phyloP scores from a whole-genome alignment of 2,888 invertebrate genomes.

The Pristionchus mayeri region DNA sequence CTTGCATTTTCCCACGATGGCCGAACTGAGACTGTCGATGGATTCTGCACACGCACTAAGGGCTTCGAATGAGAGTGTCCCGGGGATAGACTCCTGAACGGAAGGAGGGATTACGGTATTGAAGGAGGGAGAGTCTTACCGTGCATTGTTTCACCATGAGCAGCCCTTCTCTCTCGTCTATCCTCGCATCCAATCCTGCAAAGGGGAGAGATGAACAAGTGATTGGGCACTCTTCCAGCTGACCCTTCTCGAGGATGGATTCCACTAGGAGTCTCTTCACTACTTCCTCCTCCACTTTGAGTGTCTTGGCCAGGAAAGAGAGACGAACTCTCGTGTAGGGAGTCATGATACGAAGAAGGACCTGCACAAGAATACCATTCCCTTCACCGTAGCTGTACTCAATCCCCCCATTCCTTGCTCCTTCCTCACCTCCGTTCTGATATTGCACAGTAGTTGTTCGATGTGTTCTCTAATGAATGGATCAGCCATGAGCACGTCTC shows the following conservation, averaged over 20 bases:
- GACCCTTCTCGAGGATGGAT: constrained; percentile 94
- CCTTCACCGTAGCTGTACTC: neutral
- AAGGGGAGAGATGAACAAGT: neutral
- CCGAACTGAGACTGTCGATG: constrained; percentile 4
- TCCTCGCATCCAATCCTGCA: constrained; percentile 57
- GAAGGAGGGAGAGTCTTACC: neutral
- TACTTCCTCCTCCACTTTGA: constrained; percentile 81
- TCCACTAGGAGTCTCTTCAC: constrained; percentile 96
- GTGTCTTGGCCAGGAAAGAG: constrained; percentile 91
- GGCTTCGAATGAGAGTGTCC: constrained; percentile 36
- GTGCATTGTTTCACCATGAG: constrained; percentile 4
- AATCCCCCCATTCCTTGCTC: neutral
- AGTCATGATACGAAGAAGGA: constrained; percentile 94
- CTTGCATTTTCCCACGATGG: constrained; percentile 36
- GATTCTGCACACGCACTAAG: constrained; percentile 6
- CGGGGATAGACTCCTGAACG: neutral
- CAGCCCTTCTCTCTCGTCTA: constrained; percentile 57
- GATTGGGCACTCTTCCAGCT: too few species aligned
- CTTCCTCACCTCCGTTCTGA: constrained; percentile 85
- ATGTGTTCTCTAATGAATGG: constrained; percentile 99
- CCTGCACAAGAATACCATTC: constrained; percentile 78
- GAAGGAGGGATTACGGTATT: neutral
- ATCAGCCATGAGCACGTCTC: constrained; percentile 98
- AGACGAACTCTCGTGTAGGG: constrained; percentile 98
- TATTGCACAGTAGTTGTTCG: constrained; percentile 86